A percentile compares a stretch with the other conserved stretches of the same genome.
Conservation (phyloP, 2,888 invertebrate species). For the Venustoraphidia nigricollis region DNA sequence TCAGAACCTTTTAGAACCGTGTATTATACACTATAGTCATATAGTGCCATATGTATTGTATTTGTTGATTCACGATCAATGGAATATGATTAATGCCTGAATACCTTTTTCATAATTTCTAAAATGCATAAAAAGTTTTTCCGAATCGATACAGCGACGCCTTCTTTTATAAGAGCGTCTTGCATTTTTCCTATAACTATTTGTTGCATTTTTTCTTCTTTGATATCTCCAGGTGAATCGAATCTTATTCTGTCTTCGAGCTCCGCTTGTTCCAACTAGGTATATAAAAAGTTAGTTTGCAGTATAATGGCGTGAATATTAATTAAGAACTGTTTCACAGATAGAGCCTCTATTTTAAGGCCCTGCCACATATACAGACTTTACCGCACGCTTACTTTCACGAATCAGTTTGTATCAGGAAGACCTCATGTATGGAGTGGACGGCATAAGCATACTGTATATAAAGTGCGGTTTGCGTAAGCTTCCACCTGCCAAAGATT, state of each 20-base stretch:
- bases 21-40: no score
- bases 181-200: slow-evolving; percentile 44
- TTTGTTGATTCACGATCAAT: no score
- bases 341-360: neutral
- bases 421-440: neutral
- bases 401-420: neutral
- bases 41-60: no score
- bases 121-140: slow-evolving; percentile 44
- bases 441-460: neutral
- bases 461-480: neutral
- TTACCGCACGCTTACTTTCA: neutral
- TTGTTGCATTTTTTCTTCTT: slow-evolving; percentile 37
- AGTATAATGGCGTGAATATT: neutral
- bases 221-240: slow-evolving; percentile 31
- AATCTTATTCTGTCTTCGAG: slow-evolving; percentile 35
- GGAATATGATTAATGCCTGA: neutral
- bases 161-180: slow-evolving; percentile 43
- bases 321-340: neutral
- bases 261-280: slow-evolving; percentile 34
- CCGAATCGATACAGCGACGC: slow-evolving; percentile 46
- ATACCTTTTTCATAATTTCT: slow-evolving; percentile 44
- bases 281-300: slow-evolving; percentile 3
- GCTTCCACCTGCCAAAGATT: no score
- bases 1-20: no score
- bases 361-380: neutral